A percentile compares a stretch with the other conserved stretches of the same genome.
Evolutionary conservation across 2,113 vertebrate genomes (phyloP).

Genomic region (Astur gentilis): DNA sequence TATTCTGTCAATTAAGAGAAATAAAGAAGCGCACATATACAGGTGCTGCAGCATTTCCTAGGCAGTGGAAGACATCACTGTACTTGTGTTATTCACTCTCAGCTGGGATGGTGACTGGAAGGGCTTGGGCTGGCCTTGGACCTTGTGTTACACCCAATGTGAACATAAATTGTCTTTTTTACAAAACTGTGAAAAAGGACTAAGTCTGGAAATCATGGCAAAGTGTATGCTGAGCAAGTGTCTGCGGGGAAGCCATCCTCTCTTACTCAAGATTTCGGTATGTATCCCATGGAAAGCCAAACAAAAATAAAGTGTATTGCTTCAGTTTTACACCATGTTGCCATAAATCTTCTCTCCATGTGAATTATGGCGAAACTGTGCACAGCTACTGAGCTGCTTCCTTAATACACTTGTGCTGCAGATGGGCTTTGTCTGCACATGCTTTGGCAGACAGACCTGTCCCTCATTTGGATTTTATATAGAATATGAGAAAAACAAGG

Average conservation of each 20-base stretch:
- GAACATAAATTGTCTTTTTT: conserved; percentile 14
- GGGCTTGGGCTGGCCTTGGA: background rate
- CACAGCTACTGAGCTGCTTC: conserved; percentile 24
- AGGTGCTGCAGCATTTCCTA: background rate
- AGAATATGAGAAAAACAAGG: background rate
- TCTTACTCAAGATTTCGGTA: conserved; percentile 57
- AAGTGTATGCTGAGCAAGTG: conserved; percentile 49
- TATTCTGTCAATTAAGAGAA: background rate
- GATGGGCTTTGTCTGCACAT: conserved; percentile 11
- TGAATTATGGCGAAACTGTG: background rate
- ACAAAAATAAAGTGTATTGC: conserved; percentile 30
- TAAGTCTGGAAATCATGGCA: conserved; percentile 9
- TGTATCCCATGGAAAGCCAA: conserved; percentile 20
- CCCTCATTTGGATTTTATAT: background rate
- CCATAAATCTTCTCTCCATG: conserved; percentile 16
- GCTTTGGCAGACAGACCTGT: background rate
- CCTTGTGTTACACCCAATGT: background rate
- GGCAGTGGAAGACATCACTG: background rate
- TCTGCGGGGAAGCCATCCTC: background rate
- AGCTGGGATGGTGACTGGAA: background rate
- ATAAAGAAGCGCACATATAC: background rate
- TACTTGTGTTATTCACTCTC: background rate
- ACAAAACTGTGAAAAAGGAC: background rate
- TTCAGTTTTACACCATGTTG: conserved; percentile 25
- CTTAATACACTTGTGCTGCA: background rate